phyloP scores from a whole-genome alignment of 2,797 vertebrate species.

The Poecilia velifera region DNA sequence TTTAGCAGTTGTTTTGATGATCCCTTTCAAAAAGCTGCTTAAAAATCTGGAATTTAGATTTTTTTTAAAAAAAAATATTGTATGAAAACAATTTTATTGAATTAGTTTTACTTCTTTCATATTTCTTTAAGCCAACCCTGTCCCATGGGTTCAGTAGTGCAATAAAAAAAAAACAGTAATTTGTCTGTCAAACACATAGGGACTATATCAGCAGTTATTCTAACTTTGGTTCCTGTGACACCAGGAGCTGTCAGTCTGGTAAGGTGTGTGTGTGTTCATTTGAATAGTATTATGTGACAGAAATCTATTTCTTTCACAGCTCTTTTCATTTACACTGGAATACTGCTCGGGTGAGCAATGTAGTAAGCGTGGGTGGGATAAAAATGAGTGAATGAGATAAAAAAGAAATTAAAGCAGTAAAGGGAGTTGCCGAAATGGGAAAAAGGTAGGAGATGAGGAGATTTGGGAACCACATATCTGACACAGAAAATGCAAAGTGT shows the following conservation, averaged over 20 bases:
- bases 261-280: slow-evolving; percentile 20
- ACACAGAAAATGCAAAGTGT: slow-evolving; percentile 30
- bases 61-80: background rate
- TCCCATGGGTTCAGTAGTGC: slow-evolving; percentile 27
- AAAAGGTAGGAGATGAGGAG: slow-evolving; percentile 44
- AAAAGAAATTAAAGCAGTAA: slow-evolving; percentile 34
- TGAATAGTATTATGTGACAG: slow-evolving; percentile 32
- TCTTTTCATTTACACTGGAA: slow-evolving; percentile 22
- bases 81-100: background rate
- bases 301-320: slow-evolving; percentile 31
- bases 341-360: slow-evolving; percentile 40
- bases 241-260: slow-evolving; percentile 25
- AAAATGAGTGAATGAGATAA: slow-evolving; percentile 52
- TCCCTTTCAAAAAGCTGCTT: background rate
- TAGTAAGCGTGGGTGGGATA: slow-evolving; percentile 23
- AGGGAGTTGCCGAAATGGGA: slow-evolving; percentile 40
- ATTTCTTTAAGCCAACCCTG: slow-evolving; percentile 30
- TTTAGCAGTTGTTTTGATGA: background rate
- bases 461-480: slow-evolving; percentile 25
- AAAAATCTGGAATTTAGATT: background rate
- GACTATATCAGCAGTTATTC: slow-evolving; percentile 28
- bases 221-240: slow-evolving; percentile 37
- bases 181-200: slow-evolving; percentile 12
- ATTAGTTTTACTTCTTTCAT: slow-evolving; percentile 23
- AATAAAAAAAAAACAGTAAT: slow-evolving; percentile 21